phyloP scores from a whole-genome alignment of 1,140 invertebrate genomes.

The Ceratitis capitata region DNA sequence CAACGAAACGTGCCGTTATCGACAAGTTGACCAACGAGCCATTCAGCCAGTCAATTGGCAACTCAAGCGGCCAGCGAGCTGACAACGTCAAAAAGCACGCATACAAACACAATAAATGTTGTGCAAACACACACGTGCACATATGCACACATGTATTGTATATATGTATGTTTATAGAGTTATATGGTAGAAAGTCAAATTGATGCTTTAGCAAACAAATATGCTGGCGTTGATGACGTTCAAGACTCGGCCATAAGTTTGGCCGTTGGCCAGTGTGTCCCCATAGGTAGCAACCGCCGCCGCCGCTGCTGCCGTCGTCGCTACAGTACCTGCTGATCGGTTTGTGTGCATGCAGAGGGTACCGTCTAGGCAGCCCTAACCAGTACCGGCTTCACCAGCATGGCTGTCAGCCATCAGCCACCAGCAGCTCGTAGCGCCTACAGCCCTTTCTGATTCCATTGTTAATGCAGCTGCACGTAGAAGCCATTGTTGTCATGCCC shows the following conservation, averaged over 20 bases:
- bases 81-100: slow-evolving; percentile 21
- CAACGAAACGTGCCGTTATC: slow-evolving; percentile 19
- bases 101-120: too few species aligned
- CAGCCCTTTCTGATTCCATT: slow-evolving; percentile 14
- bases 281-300: background rate
- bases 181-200: background rate
- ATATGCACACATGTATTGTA: background rate
- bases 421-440: background rate
- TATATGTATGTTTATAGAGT: too few species aligned
- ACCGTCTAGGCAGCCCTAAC: background rate
- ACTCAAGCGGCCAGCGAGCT: slow-evolving; percentile 28
- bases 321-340: background rate
- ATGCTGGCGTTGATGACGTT: background rate
- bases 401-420: background rate
- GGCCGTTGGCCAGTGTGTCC: background rate
- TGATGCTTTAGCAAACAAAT: slow-evolving; percentile 30
- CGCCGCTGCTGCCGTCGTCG: too few species aligned
- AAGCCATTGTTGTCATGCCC: slow-evolving; percentile 22
- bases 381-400: background rate
- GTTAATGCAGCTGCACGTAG: slow-evolving; percentile 28
- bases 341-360: background rate
- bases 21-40: slow-evolving; percentile 18
- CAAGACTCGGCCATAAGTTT: slow-evolving; percentile 17
- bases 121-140: background rate
- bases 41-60: slow-evolving; percentile 34